Evolutionary conservation across 2,113 vertebrate species (phyloP).

Genomic region (Rhodinocichla rosea): DNA sequence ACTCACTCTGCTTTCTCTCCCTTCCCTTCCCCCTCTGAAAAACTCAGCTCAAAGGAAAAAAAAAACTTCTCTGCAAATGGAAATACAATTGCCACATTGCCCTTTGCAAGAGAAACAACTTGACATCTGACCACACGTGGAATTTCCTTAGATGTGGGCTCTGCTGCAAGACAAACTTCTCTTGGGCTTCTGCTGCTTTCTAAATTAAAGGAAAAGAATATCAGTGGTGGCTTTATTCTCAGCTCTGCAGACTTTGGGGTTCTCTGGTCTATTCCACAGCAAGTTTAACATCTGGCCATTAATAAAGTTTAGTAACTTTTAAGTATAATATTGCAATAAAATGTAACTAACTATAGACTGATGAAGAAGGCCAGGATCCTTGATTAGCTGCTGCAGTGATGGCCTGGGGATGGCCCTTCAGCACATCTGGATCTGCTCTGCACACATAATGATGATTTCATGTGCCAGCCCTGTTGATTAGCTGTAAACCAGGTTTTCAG

Average conservation of each 20-base stretch:
- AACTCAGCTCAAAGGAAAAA: background rate
- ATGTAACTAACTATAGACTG: background rate
- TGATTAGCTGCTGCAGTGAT: background rate
- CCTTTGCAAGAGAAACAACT: slow-evolving; percentile 5
- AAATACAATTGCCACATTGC: background rate
- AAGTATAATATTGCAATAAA: background rate
- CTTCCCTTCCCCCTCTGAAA: background rate
- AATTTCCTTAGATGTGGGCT: background rate
- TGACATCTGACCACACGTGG: background rate
- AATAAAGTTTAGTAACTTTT: background rate
- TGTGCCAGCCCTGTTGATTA: background rate
- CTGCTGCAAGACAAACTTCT: background rate
- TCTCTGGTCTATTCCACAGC: background rate
- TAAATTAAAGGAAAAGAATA: background rate
- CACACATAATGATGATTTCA: background rate
- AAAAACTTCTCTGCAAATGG: slow-evolving; percentile 10
- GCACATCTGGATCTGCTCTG: background rate
- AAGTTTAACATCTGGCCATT: background rate
- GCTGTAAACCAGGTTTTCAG: background rate
- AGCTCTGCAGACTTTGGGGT: background rate
- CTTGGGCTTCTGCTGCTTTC: background rate
- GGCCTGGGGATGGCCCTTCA: background rate
- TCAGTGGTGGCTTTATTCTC: background rate
- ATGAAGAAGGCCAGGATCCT: background rate
- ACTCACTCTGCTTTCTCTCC: background rate